Evolutionary conservation across 2,113 vertebrate genomes (phyloP).

Genomic region (Eupsittula cactorum): DNA sequence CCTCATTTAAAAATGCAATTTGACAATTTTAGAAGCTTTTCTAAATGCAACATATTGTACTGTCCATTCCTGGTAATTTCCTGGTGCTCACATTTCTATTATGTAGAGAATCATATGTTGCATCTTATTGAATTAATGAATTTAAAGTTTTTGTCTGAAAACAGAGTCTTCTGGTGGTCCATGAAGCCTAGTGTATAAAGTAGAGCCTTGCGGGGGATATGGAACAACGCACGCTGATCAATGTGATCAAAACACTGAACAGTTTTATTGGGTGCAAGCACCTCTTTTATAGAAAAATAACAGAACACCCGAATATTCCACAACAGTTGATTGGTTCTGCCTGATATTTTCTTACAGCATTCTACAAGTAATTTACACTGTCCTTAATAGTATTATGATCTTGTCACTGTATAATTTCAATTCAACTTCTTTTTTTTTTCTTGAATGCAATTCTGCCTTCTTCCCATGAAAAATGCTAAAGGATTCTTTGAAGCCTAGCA

Average conservation of each 20-base stretch:
- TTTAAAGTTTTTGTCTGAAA: not conserved
- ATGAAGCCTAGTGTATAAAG: not conserved
- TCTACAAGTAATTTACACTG: not conserved
- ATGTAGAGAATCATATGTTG: not conserved
- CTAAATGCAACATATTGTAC: not conserved
- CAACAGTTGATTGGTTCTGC: too few species aligned
- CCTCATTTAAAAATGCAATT: not conserved
- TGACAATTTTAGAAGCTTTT: not conserved
- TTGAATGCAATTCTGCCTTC: not conserved
- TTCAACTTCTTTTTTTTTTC: not conserved
- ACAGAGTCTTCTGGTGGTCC: not conserved
- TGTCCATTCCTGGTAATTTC: not conserved
- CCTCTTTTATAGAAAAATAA: too few species aligned
- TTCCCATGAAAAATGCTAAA: not conserved
- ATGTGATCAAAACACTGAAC: too few species aligned
- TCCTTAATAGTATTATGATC: not conserved
- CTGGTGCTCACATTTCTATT: not conserved
- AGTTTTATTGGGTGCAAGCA: too few species aligned
- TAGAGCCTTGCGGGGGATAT: not conserved
- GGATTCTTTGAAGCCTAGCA: not conserved
- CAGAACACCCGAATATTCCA: too few species aligned
- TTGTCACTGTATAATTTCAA: not conserved
- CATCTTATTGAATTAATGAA: not conserved
- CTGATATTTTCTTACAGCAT: not conserved
- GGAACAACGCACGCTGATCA: too few species aligned